Percentiles rank a stretch among this genome's conserved stretches.
Evolutionary conservation across 2,113 vertebrate genomes (phyloP).

Genomic region (Psephotus haematonotus): DNA sequence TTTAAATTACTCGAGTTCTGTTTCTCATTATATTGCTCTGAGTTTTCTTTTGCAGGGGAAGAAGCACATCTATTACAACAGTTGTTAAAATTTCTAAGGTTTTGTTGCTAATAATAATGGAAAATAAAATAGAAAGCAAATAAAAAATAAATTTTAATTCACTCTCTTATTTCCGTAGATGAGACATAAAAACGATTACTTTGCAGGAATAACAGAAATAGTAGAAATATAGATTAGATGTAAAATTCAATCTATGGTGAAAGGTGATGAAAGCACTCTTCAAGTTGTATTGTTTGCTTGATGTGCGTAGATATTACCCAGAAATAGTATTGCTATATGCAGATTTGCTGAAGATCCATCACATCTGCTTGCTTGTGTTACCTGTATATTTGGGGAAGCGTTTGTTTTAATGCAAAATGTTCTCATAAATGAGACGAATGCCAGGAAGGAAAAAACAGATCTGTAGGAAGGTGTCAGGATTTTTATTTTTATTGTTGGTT

Average conservation of each 20-base stretch:
- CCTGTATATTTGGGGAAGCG: neutral
- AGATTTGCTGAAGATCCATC: neutral
- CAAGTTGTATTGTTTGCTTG: neutral
- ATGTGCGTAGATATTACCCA: neutral
- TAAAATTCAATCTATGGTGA: neutral
- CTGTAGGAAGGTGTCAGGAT: neutral
- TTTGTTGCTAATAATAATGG: neutral
- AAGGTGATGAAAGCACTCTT: neutral
- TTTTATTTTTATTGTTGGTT: neutral
- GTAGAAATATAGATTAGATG: neutral
- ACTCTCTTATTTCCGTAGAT: neutral
- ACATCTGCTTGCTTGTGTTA: neutral
- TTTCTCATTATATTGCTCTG: neutral
- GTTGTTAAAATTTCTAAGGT: neutral
- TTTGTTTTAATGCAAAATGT: neutral
- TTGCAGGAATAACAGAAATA: neutral
- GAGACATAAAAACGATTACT: neutral
- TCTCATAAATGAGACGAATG: neutral
- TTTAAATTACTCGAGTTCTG: neutral
- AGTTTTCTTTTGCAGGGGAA: neutral
- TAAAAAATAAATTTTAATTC: neutral
- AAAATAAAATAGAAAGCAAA: neutral
- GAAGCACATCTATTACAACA: neutral
- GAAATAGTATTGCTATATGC: neutral
- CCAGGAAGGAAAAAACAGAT: neutral